These are phyloP conservation scores for Synanthedon vespiformis DNA, from an alignment of 2,888 invertebrate genomes.

Conservation along the genomic window DNA sequence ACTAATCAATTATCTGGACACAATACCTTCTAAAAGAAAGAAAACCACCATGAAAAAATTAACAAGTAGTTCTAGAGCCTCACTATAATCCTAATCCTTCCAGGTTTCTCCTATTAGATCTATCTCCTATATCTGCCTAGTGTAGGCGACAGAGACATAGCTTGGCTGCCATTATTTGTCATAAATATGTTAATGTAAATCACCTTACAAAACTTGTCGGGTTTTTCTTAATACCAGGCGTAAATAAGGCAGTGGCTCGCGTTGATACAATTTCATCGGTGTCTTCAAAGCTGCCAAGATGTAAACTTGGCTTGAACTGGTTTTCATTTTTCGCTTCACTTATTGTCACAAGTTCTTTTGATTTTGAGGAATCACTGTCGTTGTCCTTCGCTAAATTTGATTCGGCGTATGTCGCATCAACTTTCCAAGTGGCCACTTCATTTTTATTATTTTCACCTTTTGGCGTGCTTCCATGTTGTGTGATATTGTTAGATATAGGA, in stretches of 20 bases:
- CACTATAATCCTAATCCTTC: no score
- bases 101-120: no score
- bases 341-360: constrained; percentile 7
- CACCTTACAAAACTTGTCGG: constrained; percentile 31
- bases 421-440: constrained; percentile 30
- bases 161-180: not conserved
- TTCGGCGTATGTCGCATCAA: constrained; percentile 25
- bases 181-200: not conserved
- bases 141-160: no score
- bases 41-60: no score
- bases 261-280: constrained; percentile 33
- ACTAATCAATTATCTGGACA: no score
- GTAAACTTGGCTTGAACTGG: constrained; percentile 63
- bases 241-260: constrained; percentile 15
- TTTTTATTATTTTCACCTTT: constrained; percentile 7
- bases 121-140: no score
- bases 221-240: constrained; percentile 24
- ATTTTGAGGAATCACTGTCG: constrained; percentile 14
- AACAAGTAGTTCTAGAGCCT: no score
- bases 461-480: constrained; percentile 5
- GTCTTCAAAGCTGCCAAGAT: constrained; percentile 50
- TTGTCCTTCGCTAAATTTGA: constrained; percentile 15
- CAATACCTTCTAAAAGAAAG: no score
- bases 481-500: constrained; percentile 20
- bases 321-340: not conserved